Conservation (phyloP, 2,113 vertebrate genomes). For the Rutilus rutilus region DNA sequence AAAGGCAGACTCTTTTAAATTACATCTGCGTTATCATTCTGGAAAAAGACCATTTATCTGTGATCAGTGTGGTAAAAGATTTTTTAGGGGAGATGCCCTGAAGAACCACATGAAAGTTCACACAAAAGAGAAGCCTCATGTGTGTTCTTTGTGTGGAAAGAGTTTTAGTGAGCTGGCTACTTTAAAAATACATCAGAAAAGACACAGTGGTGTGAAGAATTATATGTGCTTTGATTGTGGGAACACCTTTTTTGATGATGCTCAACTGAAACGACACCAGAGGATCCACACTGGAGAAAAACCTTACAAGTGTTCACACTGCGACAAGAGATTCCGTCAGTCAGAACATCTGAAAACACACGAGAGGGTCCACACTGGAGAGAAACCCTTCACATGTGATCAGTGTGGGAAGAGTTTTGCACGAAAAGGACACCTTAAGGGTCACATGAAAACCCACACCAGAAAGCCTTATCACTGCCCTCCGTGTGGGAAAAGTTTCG, state of each 20-base stretch:
- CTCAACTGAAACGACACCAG: neutral
- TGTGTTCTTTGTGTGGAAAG: slow-evolving; percentile 1
- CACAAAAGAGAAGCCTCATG: neutral
- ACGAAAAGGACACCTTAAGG: neutral
- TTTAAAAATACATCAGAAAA: neutral
- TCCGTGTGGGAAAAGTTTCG: neutral
- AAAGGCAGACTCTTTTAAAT: neutral
- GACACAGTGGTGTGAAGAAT: slow-evolving; percentile 7
- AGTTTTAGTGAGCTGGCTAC: neutral
- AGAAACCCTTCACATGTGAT: neutral
- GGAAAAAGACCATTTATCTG: neutral
- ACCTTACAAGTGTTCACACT: neutral
- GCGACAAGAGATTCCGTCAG: neutral
- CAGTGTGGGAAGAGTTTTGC: neutral
- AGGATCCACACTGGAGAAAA: neutral
- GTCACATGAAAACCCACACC: neutral
- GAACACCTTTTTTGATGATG: neutral
- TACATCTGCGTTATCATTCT: neutral
- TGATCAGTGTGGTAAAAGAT: neutral
- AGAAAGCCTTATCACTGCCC: neutral
- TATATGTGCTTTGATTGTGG: neutral
- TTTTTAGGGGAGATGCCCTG: neutral
- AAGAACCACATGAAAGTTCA: neutral
- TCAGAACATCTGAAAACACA: slow-evolving; percentile 7
- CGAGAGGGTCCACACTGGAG: neutral